Base-by-base conservation (phyloP, 2,113 vertebrate genomes). In the Xyrauchen texanus region DNA sequence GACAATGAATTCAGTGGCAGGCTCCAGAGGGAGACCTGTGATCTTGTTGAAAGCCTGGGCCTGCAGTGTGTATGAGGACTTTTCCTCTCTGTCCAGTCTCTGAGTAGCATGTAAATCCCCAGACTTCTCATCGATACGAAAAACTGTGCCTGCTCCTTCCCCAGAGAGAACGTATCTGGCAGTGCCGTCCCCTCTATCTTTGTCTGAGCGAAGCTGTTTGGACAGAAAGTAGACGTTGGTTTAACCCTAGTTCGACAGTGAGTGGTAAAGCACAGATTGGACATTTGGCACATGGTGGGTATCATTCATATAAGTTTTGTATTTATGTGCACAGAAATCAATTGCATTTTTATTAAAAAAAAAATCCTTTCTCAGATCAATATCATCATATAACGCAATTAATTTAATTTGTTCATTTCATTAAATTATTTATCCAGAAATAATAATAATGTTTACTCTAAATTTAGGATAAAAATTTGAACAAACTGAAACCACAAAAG, bases 91-190 rank as follows among this genome's bases (percentile, higher is more conserved):
- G 91, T 96, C 95, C 74, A 96, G 87, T 85, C 94, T 93, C 87
- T 91, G 95, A 81, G 94, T 95, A 79, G 95, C 95, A 74, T 96
- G 95, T 74, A 96, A 95, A 82, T 96, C 95, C 16, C 95, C 95
- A 83, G 95, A 95, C 79, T 96, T 95, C 88, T 96, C 95, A 72
- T 96, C 95, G 84, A 96, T 95, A 85, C 94, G 93, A 91, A 96
- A 96, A 84, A 96, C 89, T 82, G 95, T 94, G 85, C 95, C 95
- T 63, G 95, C 95, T 86, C 95, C 95, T 88, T 96, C 95, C 89
- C 95, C 95, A 74, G 94, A 95, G 90, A 96, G 93, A 87, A 96
- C 93, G 86, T 96, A 96, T 87, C 95, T 95, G 80, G 95, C 91
- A 44, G 93, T 94, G 86, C 94, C 93, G 69, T 96, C 94, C 76